Base-by-base conservation (phyloP, 2,797 vertebrate species). In the Lerista edwardsae region DNA sequence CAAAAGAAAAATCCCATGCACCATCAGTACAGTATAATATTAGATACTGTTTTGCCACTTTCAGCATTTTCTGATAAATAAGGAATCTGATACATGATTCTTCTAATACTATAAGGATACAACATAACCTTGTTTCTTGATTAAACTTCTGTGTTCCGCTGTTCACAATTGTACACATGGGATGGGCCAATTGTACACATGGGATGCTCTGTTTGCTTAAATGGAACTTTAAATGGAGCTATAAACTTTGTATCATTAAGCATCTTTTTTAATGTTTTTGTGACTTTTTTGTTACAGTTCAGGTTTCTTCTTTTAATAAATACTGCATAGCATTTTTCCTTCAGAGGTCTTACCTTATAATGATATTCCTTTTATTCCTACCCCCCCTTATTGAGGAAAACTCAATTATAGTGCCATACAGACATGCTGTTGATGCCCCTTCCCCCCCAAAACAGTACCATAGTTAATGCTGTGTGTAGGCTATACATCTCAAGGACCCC, bases 1-100 rank as follows among this genome's bases (percentile, higher is more conserved):
- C 87, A 64, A 80, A 92, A 82, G 92, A 78, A 44, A 44, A 44
- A 44, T 4, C 4, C 51, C 2, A 8, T 57, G 86, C 79, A 92
- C 19, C 0, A 80, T 92, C 90, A 93, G 87, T 83, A 82, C 87
- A 67, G 68, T 89, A 84, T 12, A 91, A 88, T 69, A 82, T 89
- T 87, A 93, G 73, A 72, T 59, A 87, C 81, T 0, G 0, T 90
- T 89, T 78, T 87, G 61, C 69, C 39, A 2, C 79, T 82, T 75
- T 39, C 27, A 85, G 80, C 85, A 83, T 85, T 84, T 57, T 83
- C 86, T 90, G 75, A 15, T 86, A 84, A 88, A 86, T 36, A 62
- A 86, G 29, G 51, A 57, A 31, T 9, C n/a, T 34, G 47, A 64
- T 9, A 64, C 4, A 10, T 29, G 62, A 3, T n/a, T 64, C 62